Percentiles rank a stretch among this genome's conserved stretches.
These are phyloP conservation scores for Drosophila fuyamai DNA, from an alignment of 1,140 invertebrate species.

Conservation along the genomic window DNA sequence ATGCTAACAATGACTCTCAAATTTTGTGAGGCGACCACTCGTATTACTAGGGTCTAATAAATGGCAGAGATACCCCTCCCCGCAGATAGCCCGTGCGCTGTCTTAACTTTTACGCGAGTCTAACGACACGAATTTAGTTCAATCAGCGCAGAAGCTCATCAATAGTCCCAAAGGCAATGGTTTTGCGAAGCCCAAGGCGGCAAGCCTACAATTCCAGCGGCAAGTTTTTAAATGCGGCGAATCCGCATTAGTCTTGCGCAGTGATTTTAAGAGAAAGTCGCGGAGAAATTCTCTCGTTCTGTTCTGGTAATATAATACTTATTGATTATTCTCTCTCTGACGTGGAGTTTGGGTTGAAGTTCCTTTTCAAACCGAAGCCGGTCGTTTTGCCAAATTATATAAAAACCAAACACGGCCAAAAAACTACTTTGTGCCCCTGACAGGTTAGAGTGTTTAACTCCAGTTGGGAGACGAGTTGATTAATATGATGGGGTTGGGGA, in stretches of 20 bases:
- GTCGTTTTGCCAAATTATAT: constrained; percentile 46
- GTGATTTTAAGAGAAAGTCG: neutral
- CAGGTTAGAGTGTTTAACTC: neutral
- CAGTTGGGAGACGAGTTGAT: neutral
- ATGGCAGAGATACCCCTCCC: neutral
- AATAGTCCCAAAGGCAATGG: constrained; percentile 16
- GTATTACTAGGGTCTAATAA: neutral
- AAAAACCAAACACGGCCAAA: constrained; percentile 22
- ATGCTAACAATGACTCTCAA: neutral
- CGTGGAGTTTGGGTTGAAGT: constrained; percentile 45
- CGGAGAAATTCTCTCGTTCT: constrained; percentile 1
- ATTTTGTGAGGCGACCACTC: neutral
- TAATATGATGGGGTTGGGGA: neutral
- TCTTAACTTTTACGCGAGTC: neutral
- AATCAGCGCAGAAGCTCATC: constrained; percentile 24
- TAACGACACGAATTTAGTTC: constrained; percentile 10
- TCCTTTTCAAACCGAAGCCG: constrained; percentile 12
- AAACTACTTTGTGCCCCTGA: constrained; percentile 5
- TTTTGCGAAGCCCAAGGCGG: constrained; percentile 9
- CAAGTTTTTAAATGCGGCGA: constrained; percentile 20
- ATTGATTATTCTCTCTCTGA: constrained; percentile 66
- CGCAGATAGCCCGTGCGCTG: constrained; percentile 20
- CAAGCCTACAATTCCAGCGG: constrained; percentile 17
- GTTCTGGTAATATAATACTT: constrained; percentile 64
- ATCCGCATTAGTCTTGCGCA: constrained; percentile 38